A percentile compares a stretch with the other conserved stretches of the same genome.
These are phyloP conservation scores for Pristionchus entomophagus DNA, from an alignment of 2,888 invertebrate genomes.

Conservation along the genomic window DNA sequence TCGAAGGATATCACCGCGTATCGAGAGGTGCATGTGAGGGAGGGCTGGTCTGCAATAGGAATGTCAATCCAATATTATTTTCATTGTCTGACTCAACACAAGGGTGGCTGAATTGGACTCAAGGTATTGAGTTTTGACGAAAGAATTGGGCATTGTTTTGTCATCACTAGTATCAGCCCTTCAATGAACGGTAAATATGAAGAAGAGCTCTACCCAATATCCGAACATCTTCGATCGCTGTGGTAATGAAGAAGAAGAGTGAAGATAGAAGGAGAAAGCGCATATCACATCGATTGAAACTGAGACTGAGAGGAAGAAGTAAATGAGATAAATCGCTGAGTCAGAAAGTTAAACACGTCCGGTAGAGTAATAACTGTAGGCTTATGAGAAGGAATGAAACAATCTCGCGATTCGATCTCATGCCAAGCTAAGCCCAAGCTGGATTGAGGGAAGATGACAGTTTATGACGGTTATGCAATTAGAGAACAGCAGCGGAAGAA, in stretches of 20 bases:
- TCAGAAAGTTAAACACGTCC: constrained; percentile 39
- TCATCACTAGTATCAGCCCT: no score
- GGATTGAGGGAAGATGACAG: constrained; percentile 23
- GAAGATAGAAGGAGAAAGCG: constrained; percentile 23
- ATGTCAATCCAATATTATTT: no score
- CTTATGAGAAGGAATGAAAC: constrained; percentile 36
- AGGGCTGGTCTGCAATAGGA: constrained; percentile 30
- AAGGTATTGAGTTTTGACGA: no score
- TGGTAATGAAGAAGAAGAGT: background rate
- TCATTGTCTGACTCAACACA: no score
- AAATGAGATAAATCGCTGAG: background rate
- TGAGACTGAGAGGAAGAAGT: constrained; percentile 14
- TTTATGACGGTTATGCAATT: constrained; percentile 35
- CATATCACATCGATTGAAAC: constrained; percentile 35
- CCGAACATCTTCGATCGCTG: constrained; percentile 13
- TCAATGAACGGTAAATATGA: background rate
- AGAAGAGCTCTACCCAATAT: constrained; percentile 9
- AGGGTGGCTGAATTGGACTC: no score
- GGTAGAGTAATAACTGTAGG: constrained; percentile 30
- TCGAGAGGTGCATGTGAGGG: constrained; percentile 18
- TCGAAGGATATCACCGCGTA: constrained; percentile 31
- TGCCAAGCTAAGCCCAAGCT: constrained; percentile 26
- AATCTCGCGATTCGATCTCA: constrained; percentile 20
- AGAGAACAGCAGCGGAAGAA: background rate
- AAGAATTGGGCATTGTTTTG: no score